Conservation (phyloP, 2,888 invertebrate species). For the Drosophila gaucha region DNA sequence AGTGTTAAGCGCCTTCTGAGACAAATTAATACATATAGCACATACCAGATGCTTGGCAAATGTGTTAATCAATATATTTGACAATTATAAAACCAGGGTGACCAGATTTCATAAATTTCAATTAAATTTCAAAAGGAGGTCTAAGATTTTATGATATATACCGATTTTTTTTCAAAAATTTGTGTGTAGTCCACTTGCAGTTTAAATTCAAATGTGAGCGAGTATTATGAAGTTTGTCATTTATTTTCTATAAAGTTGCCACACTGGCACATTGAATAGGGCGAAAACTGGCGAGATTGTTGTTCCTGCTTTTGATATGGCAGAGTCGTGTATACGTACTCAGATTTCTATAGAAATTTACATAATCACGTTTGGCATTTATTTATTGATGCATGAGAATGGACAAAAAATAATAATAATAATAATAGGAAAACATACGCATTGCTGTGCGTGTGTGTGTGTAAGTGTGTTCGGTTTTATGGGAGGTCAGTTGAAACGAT, state of each 20-base stretch:
- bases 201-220: neutral
- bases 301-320: slow-evolving; percentile 31
- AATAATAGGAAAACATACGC: slow-evolving; percentile 34
- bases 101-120: no score
- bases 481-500: slow-evolving; percentile 65
- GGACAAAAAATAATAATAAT: slow-evolving; percentile 36
- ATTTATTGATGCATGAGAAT: slow-evolving; percentile 73
- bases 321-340: slow-evolving; percentile 27
- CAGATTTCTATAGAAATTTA: slow-evolving; percentile 74
- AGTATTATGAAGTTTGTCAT: neutral
- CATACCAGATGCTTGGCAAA: no score
- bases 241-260: slow-evolving; percentile 17
- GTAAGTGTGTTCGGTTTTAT: slow-evolving; percentile 38
- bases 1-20: no score
- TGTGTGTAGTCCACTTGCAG: neutral
- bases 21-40: no score
- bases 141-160: no score
- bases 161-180: no score
- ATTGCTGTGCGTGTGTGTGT: slow-evolving; percentile 21
- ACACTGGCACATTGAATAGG: slow-evolving; percentile 6
- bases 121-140: no score
- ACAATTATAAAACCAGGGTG: no score
- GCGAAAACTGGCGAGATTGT: slow-evolving; percentile 12
- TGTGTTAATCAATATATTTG: no score
- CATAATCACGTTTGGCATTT: slow-evolving; percentile 79